These are phyloP conservation scores for Neoarius graeffei DNA, from an alignment of 2,113 vertebrate species.

Conservation along the genomic window DNA sequence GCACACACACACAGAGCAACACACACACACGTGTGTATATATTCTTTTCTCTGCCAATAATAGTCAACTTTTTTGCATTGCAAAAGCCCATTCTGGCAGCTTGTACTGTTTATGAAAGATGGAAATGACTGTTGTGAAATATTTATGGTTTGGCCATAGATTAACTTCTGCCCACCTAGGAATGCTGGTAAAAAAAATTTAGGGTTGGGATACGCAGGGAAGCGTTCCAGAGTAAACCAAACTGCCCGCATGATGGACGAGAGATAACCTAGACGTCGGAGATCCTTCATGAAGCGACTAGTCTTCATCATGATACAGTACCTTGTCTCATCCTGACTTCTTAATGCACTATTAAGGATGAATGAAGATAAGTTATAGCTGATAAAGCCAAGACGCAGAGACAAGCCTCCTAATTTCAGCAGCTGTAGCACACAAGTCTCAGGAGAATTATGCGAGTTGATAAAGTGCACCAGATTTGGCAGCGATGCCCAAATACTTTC, in stretches of 20 bases:
- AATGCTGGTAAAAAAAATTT: slow-evolving; percentile 40
- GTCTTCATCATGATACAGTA: slow-evolving; percentile 14
- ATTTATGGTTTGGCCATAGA: slow-evolving; percentile 20
- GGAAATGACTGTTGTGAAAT: slow-evolving; percentile 8
- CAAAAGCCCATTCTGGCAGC: neutral
- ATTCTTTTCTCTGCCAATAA: no score
- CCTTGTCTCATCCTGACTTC: neutral
- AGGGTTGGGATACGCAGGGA: slow-evolving; percentile 30
- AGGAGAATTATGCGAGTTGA: slow-evolving; percentile 13
- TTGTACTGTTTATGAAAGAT: neutral
- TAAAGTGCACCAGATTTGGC: slow-evolving; percentile 26
- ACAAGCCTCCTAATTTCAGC: slow-evolving; percentile 19
- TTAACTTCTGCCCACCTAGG: slow-evolving; percentile 7
- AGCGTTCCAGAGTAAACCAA: slow-evolving; percentile 42
- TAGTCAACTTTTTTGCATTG: neutral
- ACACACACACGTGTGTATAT: no score
- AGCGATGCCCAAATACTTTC: slow-evolving; percentile 28
- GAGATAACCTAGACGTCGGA: neutral
- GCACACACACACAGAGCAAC: neutral
- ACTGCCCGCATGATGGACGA: slow-evolving; percentile 3
- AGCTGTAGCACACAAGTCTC: slow-evolving; percentile 17
- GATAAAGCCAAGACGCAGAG: slow-evolving; percentile 27
- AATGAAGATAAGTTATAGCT: slow-evolving; percentile 34
- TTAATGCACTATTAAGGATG: slow-evolving; percentile 32
- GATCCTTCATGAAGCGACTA: neutral